Conservation (phyloP, 92 coral and sea anemone species). For the Meandrina meandrites region DNA sequence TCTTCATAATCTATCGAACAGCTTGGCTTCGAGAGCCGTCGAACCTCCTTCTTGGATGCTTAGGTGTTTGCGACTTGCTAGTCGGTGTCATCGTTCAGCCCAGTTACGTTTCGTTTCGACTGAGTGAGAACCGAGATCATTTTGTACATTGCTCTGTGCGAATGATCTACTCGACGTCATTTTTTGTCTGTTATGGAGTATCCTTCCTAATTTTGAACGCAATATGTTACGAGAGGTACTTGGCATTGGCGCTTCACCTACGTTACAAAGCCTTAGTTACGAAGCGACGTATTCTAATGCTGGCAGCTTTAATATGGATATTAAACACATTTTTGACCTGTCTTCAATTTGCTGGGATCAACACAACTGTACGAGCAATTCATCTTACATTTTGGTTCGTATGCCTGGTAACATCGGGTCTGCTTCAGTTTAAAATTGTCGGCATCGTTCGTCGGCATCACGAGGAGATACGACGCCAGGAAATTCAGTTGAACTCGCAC, state of each 20-base stretch:
- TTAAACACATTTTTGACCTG: conserved; percentile 58
- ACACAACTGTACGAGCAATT: conserved; percentile 53
- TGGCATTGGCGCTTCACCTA: conserved; percentile 67
- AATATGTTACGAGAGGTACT: conserved; percentile 75
- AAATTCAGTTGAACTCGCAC: conserved; percentile 25
- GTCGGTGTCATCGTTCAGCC: conserved; percentile 75
- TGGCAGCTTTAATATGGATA: conserved; percentile 61
- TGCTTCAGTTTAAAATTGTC: conserved; percentile 54
- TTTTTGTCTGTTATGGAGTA: conserved; percentile 75
- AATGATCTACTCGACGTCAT: conserved; percentile 67
- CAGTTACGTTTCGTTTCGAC: conserved; percentile 60
- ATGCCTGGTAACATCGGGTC: conserved; percentile 52
- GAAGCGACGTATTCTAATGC: conserved; percentile 36
- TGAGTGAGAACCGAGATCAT: conserved; percentile 50
- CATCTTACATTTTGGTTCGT: conserved; percentile 60
- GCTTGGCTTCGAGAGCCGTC: conserved; percentile 65
- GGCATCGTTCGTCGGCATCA: conserved; percentile 71
- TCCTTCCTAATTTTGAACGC: conserved; percentile 77
- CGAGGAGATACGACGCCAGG: conserved; percentile 42
- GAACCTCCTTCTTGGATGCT: conserved; percentile 62
- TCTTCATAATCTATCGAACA: conserved; percentile 39
- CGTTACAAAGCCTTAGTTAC: conserved; percentile 70
- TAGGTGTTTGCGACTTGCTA: conserved; percentile 65
- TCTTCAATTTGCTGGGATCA: conserved; percentile 70
- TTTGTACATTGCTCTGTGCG: conserved; percentile 72